Evolutionary conservation across 2,888 invertebrate species (phyloP).

Genomic region (Blera fallax): DNA sequence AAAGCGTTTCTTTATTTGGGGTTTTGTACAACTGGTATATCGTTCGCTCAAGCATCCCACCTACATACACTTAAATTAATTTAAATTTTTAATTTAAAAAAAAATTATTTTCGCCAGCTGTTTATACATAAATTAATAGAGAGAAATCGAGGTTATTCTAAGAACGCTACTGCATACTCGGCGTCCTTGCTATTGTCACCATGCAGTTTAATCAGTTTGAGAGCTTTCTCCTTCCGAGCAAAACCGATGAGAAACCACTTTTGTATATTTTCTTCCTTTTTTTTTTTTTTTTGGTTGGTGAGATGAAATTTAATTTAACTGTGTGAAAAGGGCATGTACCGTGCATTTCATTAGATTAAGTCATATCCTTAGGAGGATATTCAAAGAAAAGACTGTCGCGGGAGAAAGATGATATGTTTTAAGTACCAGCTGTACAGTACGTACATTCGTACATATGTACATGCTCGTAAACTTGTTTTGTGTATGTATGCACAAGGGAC

Average conservation of each 20-base stretch:
- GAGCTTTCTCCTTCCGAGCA: constrained; percentile 24
- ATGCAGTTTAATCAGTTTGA: constrained; percentile 51
- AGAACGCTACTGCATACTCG: neutral
- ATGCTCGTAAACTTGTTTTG: no score
- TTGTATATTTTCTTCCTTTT: neutral
- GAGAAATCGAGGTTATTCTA: neutral
- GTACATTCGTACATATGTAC: no score
- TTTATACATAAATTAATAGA: neutral
- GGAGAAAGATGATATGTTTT: neutral
- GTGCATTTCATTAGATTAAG: constrained; percentile 59
- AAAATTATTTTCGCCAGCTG: neutral
- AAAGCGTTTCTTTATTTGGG: no score
- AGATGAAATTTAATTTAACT: constrained; percentile 29
- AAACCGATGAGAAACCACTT: constrained; percentile 12
- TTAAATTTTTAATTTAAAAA: no score
- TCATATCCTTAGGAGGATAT: constrained; percentile 30
- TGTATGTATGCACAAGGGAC: no score
- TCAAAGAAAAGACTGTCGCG: neutral
- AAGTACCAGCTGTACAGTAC: constrained; percentile 3
- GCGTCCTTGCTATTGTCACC: neutral
- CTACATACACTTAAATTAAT: no score
- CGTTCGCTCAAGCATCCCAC: no score
- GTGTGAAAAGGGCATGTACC: constrained; percentile 38
- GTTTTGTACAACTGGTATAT: no score
- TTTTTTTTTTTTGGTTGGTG: neutral